phyloP scores from a whole-genome alignment of 2,113 vertebrate genomes.

The Datnioides undecimradiatus region DNA sequence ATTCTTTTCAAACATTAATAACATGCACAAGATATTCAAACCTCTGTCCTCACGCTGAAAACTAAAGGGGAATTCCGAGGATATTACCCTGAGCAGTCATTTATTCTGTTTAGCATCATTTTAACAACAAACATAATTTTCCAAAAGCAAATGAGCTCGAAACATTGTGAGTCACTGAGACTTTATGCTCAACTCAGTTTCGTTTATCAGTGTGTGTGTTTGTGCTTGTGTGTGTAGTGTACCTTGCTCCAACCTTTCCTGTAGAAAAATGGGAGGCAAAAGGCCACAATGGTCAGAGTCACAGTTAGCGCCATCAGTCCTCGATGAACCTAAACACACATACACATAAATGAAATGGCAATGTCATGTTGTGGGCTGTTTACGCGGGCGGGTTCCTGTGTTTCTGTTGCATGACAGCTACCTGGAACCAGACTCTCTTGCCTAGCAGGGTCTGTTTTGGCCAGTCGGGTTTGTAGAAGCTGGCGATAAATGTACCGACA shows the following conservation, averaged over 20 bases:
- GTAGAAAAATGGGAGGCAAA: constrained; percentile 89
- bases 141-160: neutral
- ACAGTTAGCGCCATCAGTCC: constrained; percentile 86
- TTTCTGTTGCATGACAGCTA: neutral
- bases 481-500: constrained; percentile 86
- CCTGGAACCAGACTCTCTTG: constrained; percentile 90
- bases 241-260: constrained; percentile 88
- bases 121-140: neutral
- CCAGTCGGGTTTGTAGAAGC: constrained; percentile 90
- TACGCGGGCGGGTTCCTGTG: too few relatives aligned
- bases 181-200: neutral
- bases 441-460: constrained; percentile 83
- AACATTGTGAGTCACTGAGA: neutral
- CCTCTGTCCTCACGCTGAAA: too few relatives aligned
- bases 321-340: constrained; percentile 85
- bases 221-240: neutral
- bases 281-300: constrained; percentile 83
- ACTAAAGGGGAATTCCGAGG: neutral
- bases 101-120: neutral
- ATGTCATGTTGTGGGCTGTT: neutral
- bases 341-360: constrained; percentile 45
- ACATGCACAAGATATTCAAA: neutral
- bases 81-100: neutral
- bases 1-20: neutral
- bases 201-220: constrained; percentile 1